Evolutionary conservation across 2,113 vertebrate species (phyloP), one percentile per base, ranked within the genome.

Genomic region (Cryptotis parvus): DNA sequence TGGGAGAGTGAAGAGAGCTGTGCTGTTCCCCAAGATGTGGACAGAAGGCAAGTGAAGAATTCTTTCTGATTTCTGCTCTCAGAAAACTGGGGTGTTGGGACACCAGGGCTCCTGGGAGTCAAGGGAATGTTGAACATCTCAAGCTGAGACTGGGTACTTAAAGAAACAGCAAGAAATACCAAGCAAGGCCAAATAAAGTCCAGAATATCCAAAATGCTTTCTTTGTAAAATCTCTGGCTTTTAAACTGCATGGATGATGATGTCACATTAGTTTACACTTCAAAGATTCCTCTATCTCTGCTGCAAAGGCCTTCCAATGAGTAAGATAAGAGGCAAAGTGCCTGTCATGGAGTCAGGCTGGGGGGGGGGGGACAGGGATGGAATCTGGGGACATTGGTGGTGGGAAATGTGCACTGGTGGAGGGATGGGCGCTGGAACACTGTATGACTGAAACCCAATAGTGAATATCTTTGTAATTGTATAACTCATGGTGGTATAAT

Each of bases 1-100:
- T 26, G 86, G 94, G 96, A 92, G 92, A 73, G n/a, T 9, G 83
- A 90, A 29, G 86, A 91, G 74, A 92, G 84, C 87, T 87, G 85
- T 80, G 76, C 83, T 90, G 94, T 58, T 88, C 79, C 88, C 86
- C 29, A 37, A n/a, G 79, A 90, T 77, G 84, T 85, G 88, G 83
- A 78, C 76, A 39, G 27, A 69, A 85, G 79, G 79, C 79, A 80
- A 95, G 74, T 1, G 35, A 29, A 49, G 83, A 58, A 86, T 74
- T 68, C 35, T 86, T 82, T 18, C n/a, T 12, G 2, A 65, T 45
- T 85, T 69, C 81, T 70, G 3, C 49, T 73, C 79, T 68, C 61
- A 15, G 75, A 37, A 66, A 90, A 68, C 33, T 6, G 72, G 43
- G 35, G 22, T 70, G 26, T 31, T 29, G 55, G 70, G 79, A 29